These are phyloP conservation scores for Hetaerina americana DNA, from an alignment of 1,140 invertebrate genomes.

Conservation along the genomic window DNA sequence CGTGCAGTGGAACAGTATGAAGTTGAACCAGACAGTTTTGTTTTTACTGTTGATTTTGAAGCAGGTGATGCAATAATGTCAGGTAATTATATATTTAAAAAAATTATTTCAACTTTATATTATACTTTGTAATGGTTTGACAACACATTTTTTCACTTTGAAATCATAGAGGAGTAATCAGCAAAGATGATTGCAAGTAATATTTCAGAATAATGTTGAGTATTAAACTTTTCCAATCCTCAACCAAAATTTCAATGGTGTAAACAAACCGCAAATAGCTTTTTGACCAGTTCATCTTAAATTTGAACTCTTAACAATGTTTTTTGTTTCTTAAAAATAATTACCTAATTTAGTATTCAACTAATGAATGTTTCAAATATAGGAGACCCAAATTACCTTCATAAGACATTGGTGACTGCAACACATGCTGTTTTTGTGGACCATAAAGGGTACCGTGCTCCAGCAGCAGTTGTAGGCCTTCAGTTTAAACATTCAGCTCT, in stretches of 20 bases:
- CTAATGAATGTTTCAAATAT: not conserved
- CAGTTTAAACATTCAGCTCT: conserved; percentile 70
- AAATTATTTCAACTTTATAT: not conserved
- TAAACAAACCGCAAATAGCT: too few species aligned
- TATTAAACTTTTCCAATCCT: too few species aligned
- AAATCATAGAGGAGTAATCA: too few species aligned
- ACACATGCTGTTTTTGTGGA: conserved; percentile 84
- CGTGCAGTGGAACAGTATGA: conserved; percentile 80
- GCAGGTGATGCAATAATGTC: conserved; percentile 37
- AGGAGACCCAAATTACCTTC: conserved; percentile 11
- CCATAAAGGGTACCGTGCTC: conserved; percentile 65
- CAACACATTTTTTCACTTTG: not conserved
- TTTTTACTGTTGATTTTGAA: conserved; percentile 81
- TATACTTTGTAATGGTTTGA: not conserved
- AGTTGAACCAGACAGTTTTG: conserved; percentile 76
- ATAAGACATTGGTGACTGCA: conserved; percentile 63
- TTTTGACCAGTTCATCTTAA: too few species aligned
- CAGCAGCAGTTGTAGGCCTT: conserved; percentile 79
- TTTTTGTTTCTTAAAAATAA: conserved; percentile 9
- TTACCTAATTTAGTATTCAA: conserved; percentile 10
- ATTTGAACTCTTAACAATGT: too few species aligned
- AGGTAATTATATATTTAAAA: not conserved
- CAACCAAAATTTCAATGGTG: too few species aligned
- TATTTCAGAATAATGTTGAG: too few species aligned
- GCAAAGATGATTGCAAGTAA: too few species aligned